phyloP scores from a whole-genome alignment of 37 sponge, comb jelly and placozoan genomes.

The Diacarnus erythraeanus region DNA sequence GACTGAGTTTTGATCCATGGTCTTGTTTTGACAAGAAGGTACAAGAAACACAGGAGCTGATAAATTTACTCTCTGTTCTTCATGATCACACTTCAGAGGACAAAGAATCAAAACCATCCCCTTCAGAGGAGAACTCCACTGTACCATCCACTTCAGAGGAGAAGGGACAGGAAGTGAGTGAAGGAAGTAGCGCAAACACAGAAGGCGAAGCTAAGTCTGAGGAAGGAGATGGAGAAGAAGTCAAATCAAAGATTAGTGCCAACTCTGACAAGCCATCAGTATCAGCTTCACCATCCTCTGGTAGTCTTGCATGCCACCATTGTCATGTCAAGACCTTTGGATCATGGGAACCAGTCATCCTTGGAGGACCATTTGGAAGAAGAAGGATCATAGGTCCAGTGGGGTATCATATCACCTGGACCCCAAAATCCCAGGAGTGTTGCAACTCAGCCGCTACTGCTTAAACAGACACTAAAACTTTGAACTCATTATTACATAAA shows the following conservation, averaged over 20 bases:
- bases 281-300: neutral
- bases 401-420: slow-evolving; percentile 5
- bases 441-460: neutral
- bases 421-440: neutral
- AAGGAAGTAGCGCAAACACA: neutral
- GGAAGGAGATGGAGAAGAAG: neutral
- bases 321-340: neutral
- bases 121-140: neutral
- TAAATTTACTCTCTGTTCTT: neutral
- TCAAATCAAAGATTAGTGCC: neutral
- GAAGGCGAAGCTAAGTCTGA: neutral
- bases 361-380: slow-evolving; percentile 5
- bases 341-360: neutral
- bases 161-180: neutral
- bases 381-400: neutral
- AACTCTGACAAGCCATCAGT: neutral
- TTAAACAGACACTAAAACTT: neutral
- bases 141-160: neutral
- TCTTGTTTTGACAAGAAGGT: neutral
- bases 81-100: neutral
- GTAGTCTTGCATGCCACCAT: neutral
- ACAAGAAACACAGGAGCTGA: neutral
- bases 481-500: neutral
- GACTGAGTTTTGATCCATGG: neutral
- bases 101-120: neutral